Evolutionary conservation across 2,888 invertebrate genomes (phyloP), one percentile per base, ranked within the genome.

Genomic region (Oconnorella tubifera): DNA sequence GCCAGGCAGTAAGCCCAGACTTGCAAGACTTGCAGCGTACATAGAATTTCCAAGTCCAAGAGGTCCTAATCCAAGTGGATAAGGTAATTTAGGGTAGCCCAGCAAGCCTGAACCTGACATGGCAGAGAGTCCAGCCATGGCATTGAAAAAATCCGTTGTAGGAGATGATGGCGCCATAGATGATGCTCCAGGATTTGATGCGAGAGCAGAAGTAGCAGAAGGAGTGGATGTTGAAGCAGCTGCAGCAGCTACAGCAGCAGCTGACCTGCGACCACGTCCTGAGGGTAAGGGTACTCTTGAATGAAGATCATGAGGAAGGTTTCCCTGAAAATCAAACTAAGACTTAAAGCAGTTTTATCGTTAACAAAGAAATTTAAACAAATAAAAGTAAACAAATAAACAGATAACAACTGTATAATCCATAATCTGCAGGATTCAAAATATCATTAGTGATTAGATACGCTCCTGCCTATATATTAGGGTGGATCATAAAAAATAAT

Each of bases 41-140:
- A 70, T 70, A 6, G 66, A 65, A 27, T 68, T 70, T n/a, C 64
- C 57, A 4, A 68, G 57, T 2, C 65, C 69, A 10, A 94, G 90
- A 19, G 73, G 71, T 10, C 74, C 73, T 32, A 60, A 29, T 3
- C 56, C 33, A 23, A 56, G 56, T 3, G 60, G 60, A 48, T 31
- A 60, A 1, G 60, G 48, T 1, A 60, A 51, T 23, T 60, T 60
- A 29, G 60, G 60, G 31, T 50, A 60, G 23, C 60, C 60, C 48
- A 60, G 28, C 27, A 60, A 77, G 66, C 28, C 88, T 85, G 59
- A 86, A 63, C 88, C 81, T 19, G 81, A 81, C 72, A 82, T 74
- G 60, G 78, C 76, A 68, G 81, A 51, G 14, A 70, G 58, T 78
- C 29, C 55, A n/a, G 64, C 58, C 62, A 67, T 61, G 40, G 56